phyloP scores from a whole-genome alignment of 1,140 invertebrate species.

The Drosophila mayri region DNA sequence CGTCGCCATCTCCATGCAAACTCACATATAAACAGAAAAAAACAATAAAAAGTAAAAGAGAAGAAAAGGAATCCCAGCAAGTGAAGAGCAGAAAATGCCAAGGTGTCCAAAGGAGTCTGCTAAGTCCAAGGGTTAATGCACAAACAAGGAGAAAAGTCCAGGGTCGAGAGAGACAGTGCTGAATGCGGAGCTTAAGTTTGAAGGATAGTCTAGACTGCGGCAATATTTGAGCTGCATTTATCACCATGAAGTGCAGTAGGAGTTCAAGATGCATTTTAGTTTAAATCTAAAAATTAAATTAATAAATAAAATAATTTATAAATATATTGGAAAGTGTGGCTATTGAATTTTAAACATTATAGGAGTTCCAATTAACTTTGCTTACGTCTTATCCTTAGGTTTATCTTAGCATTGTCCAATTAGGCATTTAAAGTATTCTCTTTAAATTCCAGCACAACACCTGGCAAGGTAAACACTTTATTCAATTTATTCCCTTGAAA shows the following conservation, averaged over 20 bases:
- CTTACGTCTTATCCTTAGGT: neutral
- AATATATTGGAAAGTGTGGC: neutral
- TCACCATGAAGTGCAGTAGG: neutral
- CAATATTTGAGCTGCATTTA: conserved; percentile 7
- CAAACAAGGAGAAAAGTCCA: conserved; percentile 34
- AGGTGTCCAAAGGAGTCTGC: conserved; percentile 34
- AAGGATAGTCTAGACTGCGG: conserved; percentile 45
- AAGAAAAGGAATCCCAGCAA: conserved; percentile 6
- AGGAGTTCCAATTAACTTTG: neutral
- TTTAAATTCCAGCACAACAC: neutral
- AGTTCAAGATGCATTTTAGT: neutral
- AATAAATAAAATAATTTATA: neutral
- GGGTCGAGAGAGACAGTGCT: conserved; percentile 31
- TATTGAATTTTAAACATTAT: neutral
- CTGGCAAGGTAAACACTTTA: neutral
- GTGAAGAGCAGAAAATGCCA: conserved; percentile 20
- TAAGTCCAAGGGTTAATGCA: conserved; percentile 40
- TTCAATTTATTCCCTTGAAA: neutral
- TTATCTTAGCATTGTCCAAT: no score
- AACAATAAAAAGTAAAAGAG: neutral
- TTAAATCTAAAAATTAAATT: no score
- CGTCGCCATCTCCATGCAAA: conserved; percentile 31
- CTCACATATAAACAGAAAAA: conserved; percentile 8
- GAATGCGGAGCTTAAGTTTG: conserved; percentile 41
- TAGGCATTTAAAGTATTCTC: neutral